Base-by-base conservation (phyloP, 2,888 invertebrate species). In the Trichacis sp. region DNA sequence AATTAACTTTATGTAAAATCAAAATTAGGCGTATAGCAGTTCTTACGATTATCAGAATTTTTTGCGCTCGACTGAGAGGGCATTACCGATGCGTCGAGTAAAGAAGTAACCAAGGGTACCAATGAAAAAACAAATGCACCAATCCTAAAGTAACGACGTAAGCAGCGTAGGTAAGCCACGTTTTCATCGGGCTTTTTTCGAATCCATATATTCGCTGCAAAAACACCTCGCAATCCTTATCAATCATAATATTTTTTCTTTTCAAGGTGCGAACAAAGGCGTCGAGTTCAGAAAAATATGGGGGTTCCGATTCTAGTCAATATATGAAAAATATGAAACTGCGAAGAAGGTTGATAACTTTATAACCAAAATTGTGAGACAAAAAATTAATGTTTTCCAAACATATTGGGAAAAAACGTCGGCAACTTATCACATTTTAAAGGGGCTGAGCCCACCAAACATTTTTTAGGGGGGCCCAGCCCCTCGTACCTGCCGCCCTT, bases 111-210 rank as follows among this genome's bases (percentile, higher is more conserved):
- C 87, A 85, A 1, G 88, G 89, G 77, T 87, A 87, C 89, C 90
- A 90, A 74, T 89, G 88, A 77, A 89, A 89, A 51, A 89, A 80
- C 30, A 90, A 84, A 17, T 89, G 84, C 43, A 90, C 77, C 33
- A 88, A 76, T 12, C 89, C 89, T 8, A 84, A 73, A 1, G 88
- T 88, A 46, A 87, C 71, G 20, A 88, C 63, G 48, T 87, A 87
- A n/a, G 84, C 80, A 4, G 86, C 47, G 82, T 86, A 88, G 29
- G 84, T 85, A 19, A 85, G 24, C 46, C 79, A 65, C 24, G 83
- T 80, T 52, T 77, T 75, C 2, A 76, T 48, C 6, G 69, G 64
- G 68, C 82, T 85, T 56, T 79, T 79, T 58, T 84, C 80, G 77
- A 86, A 89, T 5, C 89, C 89, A 64, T 84, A 80, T 61, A 88